Base-by-base conservation (phyloP, 2,888 invertebrate species). In the Coleophora flavipennella region DNA sequence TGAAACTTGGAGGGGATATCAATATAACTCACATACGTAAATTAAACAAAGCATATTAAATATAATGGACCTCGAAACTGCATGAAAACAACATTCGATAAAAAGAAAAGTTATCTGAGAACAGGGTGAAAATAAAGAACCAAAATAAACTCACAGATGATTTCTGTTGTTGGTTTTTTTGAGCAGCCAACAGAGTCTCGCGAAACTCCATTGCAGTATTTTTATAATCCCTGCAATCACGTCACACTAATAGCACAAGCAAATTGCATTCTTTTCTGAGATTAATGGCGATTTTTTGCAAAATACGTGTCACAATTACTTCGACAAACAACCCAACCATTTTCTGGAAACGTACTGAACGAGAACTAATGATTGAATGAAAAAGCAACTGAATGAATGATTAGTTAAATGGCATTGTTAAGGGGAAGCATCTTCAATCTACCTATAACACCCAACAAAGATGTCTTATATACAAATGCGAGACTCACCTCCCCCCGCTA, bases 131-230 rank as follows among this genome's bases (percentile, higher is more conserved):
- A 26, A 35, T 11, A 8, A 35, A 26, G 34, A 32, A 32, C 13
- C 40, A 53, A 57, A 57, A 40, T 49, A 50, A 35, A 78, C 80
- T 81, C 65, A 81, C 83, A 74, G 81, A 80, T 71, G 84, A 79
- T 63, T 84, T 81, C 66, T 81, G 77, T 79, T 84, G 83, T 80
- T 84, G 83, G 70, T 84, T 84, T 58, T 79, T 64, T 59, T 84
- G 84, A 44, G 84, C 84, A 58, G 83, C 84, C 46, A 84, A 59
- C 46, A 84, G 63, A 12, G 84, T 84, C 53, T 84, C 83, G 8
- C 83, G 78, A 51, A 84, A 84, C 63, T 84, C 84, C 84, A 84
- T 84, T 66, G 59, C 39, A 26, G 34, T 33, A 46, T 51, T 44
- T 41, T 48, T 42, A 42, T 36, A 43, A 40, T 38, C 33, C 35